Evolutionary conservation across 2,797 vertebrate species (phyloP), one percentile per base, ranked within the genome.

Genomic region (Echiichthys vipera): DNA sequence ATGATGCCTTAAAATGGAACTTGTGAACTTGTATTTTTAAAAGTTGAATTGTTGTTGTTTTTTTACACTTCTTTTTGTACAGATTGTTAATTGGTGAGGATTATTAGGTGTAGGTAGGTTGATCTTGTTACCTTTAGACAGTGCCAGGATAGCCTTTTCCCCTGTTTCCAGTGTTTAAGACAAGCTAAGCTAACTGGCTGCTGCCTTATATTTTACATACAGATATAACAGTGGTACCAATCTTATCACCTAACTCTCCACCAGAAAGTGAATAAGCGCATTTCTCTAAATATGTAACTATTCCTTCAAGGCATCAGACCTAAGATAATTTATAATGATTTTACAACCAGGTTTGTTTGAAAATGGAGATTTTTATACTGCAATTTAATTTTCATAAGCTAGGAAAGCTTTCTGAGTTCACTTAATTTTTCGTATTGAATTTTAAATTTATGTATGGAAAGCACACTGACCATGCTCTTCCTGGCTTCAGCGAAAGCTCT

Each of bases 401-500:
- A 15, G 36, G 5, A 25, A 25, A 46, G 4, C 7, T 65, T 15
- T 50, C 12, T 49, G 46, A 17, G 24, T 49, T 49, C 46, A 27
- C 32, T 59, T 25, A 7, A 32, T 5, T 9, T 22, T 32, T 42
- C 17, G 0, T 14, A 3, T 4, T 42, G 1, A 50, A 50, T 55
- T 27, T 53, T 42, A 5, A 30, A 20, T n/a, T n/a, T 1, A 39
- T 74, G 15, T n/a, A 13, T 20, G 4, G 10, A 7, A 53, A 4
- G 2, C 7, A 63, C 66, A 84, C 30, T 90, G 81, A 99, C 98
- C 97, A 99, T 98, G 92, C 95, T 98, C 84, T 94, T 98, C 77
- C 98, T 96, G 50, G 98, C 98, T 91, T 99, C 96, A 11, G 98
- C 97, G 66, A 99, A 99, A 57, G 96, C 96, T 89, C 86, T 95